Evolutionary conservation across 2,888 invertebrate genomes (phyloP).

Genomic region (Brenthis ino): DNA sequence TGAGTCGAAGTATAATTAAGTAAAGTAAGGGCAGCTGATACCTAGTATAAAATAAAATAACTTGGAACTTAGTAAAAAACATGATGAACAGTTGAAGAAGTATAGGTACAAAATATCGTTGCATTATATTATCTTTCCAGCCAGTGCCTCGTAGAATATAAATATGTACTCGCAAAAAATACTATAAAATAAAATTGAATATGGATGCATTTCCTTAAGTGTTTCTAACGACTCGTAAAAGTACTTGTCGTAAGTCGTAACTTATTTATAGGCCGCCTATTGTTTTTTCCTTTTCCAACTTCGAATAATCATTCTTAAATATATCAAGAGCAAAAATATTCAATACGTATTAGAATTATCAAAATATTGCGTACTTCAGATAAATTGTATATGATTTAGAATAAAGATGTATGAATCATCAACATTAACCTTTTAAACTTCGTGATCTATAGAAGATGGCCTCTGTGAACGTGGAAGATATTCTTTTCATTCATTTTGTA

Average conservation of each 20-base stretch:
- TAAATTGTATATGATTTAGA: background rate
- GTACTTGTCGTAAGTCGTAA: background rate
- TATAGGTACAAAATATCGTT: background rate
- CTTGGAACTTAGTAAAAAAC: background rate
- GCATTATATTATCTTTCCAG: conserved; percentile 5
- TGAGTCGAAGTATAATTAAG: too few relatives aligned
- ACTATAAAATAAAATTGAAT: conserved; percentile 12
- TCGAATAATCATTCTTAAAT: too few relatives aligned
- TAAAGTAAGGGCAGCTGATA: too few relatives aligned
- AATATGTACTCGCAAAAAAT: conserved; percentile 11
- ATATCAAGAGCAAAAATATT: background rate
- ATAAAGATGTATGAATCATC: background rate
- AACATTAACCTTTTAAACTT: background rate
- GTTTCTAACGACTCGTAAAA: conserved; percentile 2
- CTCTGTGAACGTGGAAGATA: too few relatives aligned
- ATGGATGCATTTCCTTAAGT: conserved; percentile 12
- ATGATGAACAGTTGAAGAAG: background rate
- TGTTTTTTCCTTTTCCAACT: too few relatives aligned
- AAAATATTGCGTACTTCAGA: background rate
- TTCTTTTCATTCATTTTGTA: too few relatives aligned
- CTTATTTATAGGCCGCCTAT: background rate
- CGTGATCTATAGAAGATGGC: too few relatives aligned
- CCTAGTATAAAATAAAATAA: too few relatives aligned
- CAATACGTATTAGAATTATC: background rate
- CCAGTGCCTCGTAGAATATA: background rate